Conservation (phyloP, 2,888 invertebrate genomes). For the Drosophila bunnanda region DNA sequence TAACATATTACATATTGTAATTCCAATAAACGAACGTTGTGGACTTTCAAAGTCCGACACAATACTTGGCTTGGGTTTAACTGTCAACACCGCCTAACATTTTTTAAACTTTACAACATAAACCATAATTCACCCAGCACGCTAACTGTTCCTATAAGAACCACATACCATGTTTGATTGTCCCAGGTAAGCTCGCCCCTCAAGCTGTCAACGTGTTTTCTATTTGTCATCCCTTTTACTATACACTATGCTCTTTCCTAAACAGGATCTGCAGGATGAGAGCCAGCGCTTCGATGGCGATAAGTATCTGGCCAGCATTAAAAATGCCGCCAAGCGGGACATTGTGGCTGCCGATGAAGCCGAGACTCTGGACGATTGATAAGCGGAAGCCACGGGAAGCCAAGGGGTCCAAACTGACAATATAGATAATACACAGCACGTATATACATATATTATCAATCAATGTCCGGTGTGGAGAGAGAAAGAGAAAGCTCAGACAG, state of each 20-base stretch:
- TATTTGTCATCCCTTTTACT: not conserved
- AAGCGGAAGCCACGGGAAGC: constrained; percentile 38
- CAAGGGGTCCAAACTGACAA: constrained; percentile 33
- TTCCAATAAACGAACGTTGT: constrained; percentile 56
- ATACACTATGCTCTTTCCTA: not conserved
- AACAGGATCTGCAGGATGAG: constrained; percentile 84
- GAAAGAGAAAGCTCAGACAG: constrained; percentile 9
- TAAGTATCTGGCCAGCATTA: constrained; percentile 83
- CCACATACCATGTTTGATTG: constrained; percentile 12
- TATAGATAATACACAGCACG: constrained; percentile 32
- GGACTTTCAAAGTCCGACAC: constrained; percentile 65
- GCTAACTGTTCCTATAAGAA: not conserved
- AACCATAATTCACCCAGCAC: constrained; percentile 23
- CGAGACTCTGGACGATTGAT: constrained; percentile 79
- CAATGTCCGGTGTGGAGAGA: constrained; percentile 18
- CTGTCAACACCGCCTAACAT: constrained; percentile 14
- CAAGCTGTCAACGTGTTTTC: not conserved
- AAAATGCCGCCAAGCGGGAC: constrained; percentile 83
- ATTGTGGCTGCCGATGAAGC: constrained; percentile 82
- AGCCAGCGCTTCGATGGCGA: constrained; percentile 84
- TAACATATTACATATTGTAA: constrained; percentile 45
- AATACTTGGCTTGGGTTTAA: constrained; percentile 40
- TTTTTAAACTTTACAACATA: constrained; percentile 9
- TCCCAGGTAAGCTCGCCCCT: constrained; percentile 54
- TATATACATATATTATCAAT: constrained; percentile 14